Evolutionary conservation across 2,888 invertebrate genomes (phyloP), one percentile per base, ranked within the genome.

Genomic region (Bombylius discolor): DNA sequence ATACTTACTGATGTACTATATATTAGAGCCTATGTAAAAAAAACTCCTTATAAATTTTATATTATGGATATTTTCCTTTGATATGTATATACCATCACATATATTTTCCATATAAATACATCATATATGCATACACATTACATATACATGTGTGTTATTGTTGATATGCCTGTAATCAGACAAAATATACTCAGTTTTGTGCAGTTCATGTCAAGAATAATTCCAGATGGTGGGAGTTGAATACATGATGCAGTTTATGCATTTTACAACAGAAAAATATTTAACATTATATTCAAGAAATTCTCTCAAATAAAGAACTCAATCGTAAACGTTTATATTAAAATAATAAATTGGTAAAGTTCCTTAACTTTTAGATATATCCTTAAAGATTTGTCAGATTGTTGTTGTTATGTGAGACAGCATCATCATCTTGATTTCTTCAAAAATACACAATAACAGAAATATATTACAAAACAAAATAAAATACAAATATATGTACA

Each of bases 311-410:
- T 59, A 59, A 59, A 57, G 57, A 52, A 59, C 57, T 57, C 55
- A 56, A 59, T 57, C 53, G 57, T 55, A 57, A 59, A 59, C 59
- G 59, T 59, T 59, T 59, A 57, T 59, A 59, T 59, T 59, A 59
- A 57, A 59, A 59, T 57, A 53, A 56, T 57, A 59, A 59, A 55
- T 51, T 55, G 55, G 50, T 55, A 55, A 55, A 50, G 50, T 50
- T 55, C 51, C 50, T 47, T 42, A 11, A 11, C 12, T 11, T 11
- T 42, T 36, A 36, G 6, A 36, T 36, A 36, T 8, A 9, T 36
- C 6, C 36, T 8, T 36, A 36, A 8, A 9, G 6, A 36, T 36
- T 36, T 42, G 39, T 6, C 39, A 42, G 39, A 42, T 42, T 42
- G 39, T 4, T 42, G 39, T 42, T 42, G 39, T 42, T 42, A 5